Percentiles rank a stretch among this genome's conserved stretches.
phyloP scores from a whole-genome alignment of 1,140 invertebrate genomes.

The Hesperophylax magnus region DNA sequence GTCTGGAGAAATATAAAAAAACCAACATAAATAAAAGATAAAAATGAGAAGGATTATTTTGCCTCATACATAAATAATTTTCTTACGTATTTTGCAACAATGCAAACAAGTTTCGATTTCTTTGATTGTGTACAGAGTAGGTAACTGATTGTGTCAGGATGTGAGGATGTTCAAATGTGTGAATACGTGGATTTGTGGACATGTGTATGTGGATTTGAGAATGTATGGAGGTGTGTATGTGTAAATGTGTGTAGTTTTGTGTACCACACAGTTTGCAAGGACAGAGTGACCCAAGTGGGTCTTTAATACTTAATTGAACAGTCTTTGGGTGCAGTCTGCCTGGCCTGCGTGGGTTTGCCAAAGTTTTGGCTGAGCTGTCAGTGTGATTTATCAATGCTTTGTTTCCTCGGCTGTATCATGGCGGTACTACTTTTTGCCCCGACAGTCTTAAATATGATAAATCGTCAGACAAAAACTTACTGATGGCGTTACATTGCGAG shows the following conservation, averaged over 20 bases:
- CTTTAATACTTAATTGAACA: too few species aligned
- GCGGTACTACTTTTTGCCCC: neutral
- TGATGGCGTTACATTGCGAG: neutral
- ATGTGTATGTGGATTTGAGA: too few species aligned
- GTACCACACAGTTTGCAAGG: neutral
- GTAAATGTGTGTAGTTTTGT: too few species aligned
- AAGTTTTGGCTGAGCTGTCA: slow-evolving; percentile 14
- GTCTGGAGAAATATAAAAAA: too few species aligned
- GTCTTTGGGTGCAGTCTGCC: too few species aligned
- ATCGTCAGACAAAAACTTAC: neutral
- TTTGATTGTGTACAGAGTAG: neutral
- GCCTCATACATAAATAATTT: too few species aligned
- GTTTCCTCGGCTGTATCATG: slow-evolving; percentile 1
- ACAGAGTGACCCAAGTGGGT: slow-evolving; percentile 1
- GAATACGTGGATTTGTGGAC: too few species aligned
- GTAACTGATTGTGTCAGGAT: too few species aligned
- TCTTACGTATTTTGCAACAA: neutral
- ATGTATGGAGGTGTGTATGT: too few species aligned
- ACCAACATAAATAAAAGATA: too few species aligned
- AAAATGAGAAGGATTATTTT: too few species aligned
- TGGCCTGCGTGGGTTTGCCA: neutral
- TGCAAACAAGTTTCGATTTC: slow-evolving; percentile 5
- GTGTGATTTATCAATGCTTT: slow-evolving; percentile 24
- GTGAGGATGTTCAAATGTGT: too few species aligned
- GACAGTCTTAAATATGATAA: neutral